Conservation (phyloP, 2,113 vertebrate species). For the Crocuta crocuta region DNA sequence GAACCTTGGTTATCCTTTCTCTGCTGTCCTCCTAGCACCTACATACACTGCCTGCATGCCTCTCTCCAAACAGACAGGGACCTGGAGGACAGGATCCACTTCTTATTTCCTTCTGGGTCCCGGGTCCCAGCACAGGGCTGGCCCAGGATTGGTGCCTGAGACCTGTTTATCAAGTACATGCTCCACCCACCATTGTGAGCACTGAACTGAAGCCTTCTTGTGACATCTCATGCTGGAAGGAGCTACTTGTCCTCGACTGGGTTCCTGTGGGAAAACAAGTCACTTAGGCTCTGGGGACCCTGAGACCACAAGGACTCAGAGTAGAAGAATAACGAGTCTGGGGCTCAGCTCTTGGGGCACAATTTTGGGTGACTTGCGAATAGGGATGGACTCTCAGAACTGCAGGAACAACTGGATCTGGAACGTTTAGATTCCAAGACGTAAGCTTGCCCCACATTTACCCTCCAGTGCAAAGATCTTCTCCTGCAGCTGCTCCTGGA, state of each 20-base stretch:
- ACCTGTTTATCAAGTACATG: not conserved
- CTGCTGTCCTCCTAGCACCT: not conserved
- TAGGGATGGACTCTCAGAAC: not conserved
- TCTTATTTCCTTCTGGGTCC: not conserved
- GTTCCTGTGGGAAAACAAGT: constrained; percentile 78
- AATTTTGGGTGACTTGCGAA: not conserved
- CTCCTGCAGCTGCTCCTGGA: constrained; percentile 79
- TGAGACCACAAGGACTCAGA: not conserved
- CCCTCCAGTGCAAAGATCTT: constrained; percentile 85
- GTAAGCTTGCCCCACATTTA: not conserved
- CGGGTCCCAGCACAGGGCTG: not conserved
- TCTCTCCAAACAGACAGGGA: not conserved
- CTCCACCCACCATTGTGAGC: constrained; percentile 72
- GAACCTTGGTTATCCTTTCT: not conserved
- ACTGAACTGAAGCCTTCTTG: constrained; percentile 85
- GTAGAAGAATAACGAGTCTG: not conserved
- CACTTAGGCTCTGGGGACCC: not conserved
- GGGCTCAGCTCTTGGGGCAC: not conserved
- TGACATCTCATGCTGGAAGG: constrained; percentile 85
- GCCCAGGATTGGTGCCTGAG: not conserved
- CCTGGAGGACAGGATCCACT: not conserved
- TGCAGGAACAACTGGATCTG: not conserved
- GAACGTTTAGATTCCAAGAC: not conserved
- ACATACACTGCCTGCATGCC: not conserved
- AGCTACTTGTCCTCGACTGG: constrained; percentile 64